Evolutionary conservation across 1,140 invertebrate genomes (phyloP).

Genomic region (Wiebesia pumilae): DNA sequence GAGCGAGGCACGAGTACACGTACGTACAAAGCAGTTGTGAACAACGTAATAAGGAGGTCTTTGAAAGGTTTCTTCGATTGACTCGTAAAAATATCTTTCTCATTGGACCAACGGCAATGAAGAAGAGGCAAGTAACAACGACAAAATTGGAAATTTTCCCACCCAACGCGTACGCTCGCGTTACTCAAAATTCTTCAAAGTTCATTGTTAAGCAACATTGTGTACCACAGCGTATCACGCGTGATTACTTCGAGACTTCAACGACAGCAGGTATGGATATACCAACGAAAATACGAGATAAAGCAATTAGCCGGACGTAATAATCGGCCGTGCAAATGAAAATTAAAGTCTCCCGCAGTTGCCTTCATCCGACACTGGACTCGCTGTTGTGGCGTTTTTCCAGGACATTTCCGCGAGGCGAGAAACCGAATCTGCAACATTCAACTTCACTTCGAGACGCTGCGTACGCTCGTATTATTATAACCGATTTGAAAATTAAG

Average conservation of each 20-base stretch:
- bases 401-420: too few relatives aligned
- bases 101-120: not conserved
- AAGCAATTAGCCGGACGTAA: too few relatives aligned
- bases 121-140: not conserved
- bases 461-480: not conserved
- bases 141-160: not conserved
- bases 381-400: too few relatives aligned
- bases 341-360: too few relatives aligned
- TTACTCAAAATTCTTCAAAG: slow-evolving; percentile 60
- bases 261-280: not conserved
- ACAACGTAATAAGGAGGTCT: not conserved
- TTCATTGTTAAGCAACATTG: slow-evolving; percentile 54
- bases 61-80: not conserved
- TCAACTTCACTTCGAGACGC: not conserved
- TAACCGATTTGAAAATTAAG: not conserved
- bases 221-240: slow-evolving; percentile 56
- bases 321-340: too few relatives aligned
- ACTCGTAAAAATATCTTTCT: not conserved
- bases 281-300: not conserved
- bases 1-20: not conserved
- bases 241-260: slow-evolving; percentile 37
- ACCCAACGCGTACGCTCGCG: slow-evolving; percentile 47
- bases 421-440: not conserved
- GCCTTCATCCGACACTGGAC: too few relatives aligned
- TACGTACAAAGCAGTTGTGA: not conserved